A percentile compares a stretch with the other conserved stretches of the same genome.
Evolutionary conservation across 2,797 vertebrate species (phyloP).

Genomic region (Scolopax bukidnonensis): DNA sequence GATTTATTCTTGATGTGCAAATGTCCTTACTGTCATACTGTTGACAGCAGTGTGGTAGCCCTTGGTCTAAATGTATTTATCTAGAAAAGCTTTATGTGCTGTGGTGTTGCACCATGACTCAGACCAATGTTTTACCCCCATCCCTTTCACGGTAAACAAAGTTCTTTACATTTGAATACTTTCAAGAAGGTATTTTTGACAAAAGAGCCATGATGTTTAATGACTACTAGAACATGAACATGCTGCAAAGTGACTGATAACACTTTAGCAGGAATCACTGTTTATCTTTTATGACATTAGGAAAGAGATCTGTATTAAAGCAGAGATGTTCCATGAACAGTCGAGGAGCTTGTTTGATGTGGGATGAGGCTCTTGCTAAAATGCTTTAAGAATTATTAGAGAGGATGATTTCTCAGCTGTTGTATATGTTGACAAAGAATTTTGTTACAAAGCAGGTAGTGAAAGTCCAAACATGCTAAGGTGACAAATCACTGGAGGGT

Average conservation of each 20-base stretch:
- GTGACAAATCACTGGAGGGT: slow-evolving; percentile 3
- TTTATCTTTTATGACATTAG: slow-evolving; percentile 6
- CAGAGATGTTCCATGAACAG: not conserved
- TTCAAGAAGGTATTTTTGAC: not conserved
- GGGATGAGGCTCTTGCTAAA: slow-evolving; percentile 17
- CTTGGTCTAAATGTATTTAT: not conserved
- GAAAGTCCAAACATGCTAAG: not conserved
- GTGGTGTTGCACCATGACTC: not conserved
- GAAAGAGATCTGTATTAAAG: slow-evolving; percentile 18
- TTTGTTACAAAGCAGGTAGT: not conserved
- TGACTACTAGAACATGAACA: not conserved
- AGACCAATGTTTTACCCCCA: not conserved
- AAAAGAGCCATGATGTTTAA: not conserved
- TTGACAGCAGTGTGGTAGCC: not conserved
- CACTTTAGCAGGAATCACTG: not conserved
- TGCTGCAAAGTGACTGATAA: not conserved
- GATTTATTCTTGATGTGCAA: not conserved
- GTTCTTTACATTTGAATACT: not conserved
- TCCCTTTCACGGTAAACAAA: not conserved
- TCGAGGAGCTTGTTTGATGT: not conserved
- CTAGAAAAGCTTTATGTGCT: not conserved
- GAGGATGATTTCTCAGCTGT: not conserved
- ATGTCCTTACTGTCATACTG: accelerated
- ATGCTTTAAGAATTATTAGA: not conserved
- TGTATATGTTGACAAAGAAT: not conserved